Base-by-base conservation (phyloP, 2,113 vertebrate species). In the Columbina picui region DNA sequence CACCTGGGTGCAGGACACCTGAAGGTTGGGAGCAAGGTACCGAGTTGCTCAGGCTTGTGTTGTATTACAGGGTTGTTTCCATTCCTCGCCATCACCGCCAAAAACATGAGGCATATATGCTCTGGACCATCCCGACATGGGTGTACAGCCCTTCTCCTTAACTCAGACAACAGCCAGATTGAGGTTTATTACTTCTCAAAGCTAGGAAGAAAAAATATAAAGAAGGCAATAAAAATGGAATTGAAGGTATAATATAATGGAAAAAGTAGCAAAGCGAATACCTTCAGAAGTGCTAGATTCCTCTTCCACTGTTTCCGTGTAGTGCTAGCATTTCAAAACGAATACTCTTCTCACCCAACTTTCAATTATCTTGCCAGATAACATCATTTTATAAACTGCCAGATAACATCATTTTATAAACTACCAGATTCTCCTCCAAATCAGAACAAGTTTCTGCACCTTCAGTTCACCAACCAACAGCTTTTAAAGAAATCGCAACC, bases 301-400 rank as follows among this genome's bases (percentile, higher is more conserved):
- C 34, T 74, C 20, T 9, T 41, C 38, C 38, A 73, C 38, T 79
- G 49, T 74, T 70, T 92, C 88, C 41, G 57, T 22, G 21, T 45
- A 74, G 43, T 89, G 70, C 65, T 39, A 71, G 29, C 27, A 78
- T 85, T 94, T 89, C 83, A 87, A 95, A 77, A 25, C 55, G 78
- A 95, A 88, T 67, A 41, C 36, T 76, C 25, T 23, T 78, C 68
- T 71, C 53, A 23, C 34, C 86, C 2, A 1, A 43, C 17, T 83
- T 88, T 67, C 71, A 84, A 64, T 96, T 95, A 84, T 45, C 67
- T 89, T 87, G 36, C 26, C 59, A 89, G 47, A 89, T 36, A 86
- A 94, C 89, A 89, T 92, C 1, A 73, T 64, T 88, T 83, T 70
- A 38, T 86, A 87, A 94, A 52, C 61, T 29, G 52, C 32, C 27